phyloP scores from a whole-genome alignment of 2,888 invertebrate genomes.

The Melanchra persicariae region DNA sequence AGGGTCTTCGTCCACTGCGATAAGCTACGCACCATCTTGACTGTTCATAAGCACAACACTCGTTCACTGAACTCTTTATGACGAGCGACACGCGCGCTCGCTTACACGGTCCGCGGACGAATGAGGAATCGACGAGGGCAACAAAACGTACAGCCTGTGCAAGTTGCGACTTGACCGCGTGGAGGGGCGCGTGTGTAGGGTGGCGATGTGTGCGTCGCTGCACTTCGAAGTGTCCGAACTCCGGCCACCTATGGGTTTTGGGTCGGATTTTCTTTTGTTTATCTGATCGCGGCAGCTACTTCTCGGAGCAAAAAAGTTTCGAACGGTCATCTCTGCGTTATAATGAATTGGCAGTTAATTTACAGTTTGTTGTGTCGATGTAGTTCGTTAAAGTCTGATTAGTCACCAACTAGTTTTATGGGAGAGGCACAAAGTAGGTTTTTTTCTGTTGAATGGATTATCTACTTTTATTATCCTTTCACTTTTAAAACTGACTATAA shows the following conservation, averaged over 20 bases:
- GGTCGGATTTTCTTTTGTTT: slow-evolving; percentile 85
- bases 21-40: slow-evolving; percentile 96
- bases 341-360: slow-evolving; percentile 63
- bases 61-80: slow-evolving; percentile 83
- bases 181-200: slow-evolving; percentile 70
- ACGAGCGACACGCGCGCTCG: slow-evolving; percentile 79
- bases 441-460: slow-evolving; percentile 16
- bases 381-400: slow-evolving; percentile 50
- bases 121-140: slow-evolving; percentile 77
- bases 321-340: slow-evolving; percentile 51
- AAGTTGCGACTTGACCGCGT: slow-evolving; percentile 83
- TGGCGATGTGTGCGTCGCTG: slow-evolving; percentile 70
- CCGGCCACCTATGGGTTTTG: slow-evolving; percentile 76
- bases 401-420: slow-evolving; percentile 52
- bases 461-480: slow-evolving; percentile 19
- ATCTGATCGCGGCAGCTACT: slow-evolving; percentile 70
- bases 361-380: slow-evolving; percentile 60
- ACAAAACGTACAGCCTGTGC: slow-evolving; percentile 81
- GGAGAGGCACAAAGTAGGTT: slow-evolving; percentile 34
- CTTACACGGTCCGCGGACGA: slow-evolving; percentile 82
- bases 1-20: slow-evolving; percentile 97
- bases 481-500: slow-evolving; percentile 23
- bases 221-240: slow-evolving; percentile 51
- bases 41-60: slow-evolving; percentile 87
- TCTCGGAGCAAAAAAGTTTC: slow-evolving; percentile 65